Conservation (phyloP, 2,113 vertebrate genomes). For the Meleagris gallopavo region DNA sequence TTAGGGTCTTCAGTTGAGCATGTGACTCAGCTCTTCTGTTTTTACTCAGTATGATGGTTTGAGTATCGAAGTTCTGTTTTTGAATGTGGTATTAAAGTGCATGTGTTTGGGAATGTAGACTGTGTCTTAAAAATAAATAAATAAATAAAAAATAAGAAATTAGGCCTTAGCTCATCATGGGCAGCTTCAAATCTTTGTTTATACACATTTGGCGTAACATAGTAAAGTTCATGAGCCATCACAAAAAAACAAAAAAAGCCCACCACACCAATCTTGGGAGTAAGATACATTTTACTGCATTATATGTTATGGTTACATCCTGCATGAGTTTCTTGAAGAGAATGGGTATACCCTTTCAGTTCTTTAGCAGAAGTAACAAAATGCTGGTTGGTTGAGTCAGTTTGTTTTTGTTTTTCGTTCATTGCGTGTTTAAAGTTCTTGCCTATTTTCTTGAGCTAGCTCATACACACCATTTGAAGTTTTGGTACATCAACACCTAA, state of each 20-base stretch:
- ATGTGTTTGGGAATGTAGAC: not conserved
- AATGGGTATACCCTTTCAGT: not conserved
- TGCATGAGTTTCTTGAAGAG: not conserved
- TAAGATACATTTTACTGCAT: not conserved
- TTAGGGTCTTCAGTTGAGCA: not conserved
- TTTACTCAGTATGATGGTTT: not conserved
- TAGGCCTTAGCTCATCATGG: not conserved
- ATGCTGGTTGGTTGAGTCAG: not conserved
- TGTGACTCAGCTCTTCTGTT: not conserved
- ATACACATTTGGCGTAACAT: not conserved
- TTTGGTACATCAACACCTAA: not conserved
- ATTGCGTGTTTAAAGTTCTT: not conserved
- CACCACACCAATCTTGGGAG: not conserved
- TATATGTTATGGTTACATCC: not conserved
- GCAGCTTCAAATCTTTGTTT: not conserved
- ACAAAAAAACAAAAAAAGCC: not conserved
- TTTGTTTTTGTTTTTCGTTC: not conserved
- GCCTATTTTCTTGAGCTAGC: not conserved
- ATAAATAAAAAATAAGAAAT: not conserved
- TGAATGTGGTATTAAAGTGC: not conserved
- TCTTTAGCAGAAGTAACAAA: not conserved
- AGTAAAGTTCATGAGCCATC: not conserved
- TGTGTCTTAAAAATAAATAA: not conserved
- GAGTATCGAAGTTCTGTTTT: not conserved
- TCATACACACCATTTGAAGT: fast-evolving